Conservation (phyloP, 2,888 invertebrate genomes). For the Exocentrus adspersus region DNA sequence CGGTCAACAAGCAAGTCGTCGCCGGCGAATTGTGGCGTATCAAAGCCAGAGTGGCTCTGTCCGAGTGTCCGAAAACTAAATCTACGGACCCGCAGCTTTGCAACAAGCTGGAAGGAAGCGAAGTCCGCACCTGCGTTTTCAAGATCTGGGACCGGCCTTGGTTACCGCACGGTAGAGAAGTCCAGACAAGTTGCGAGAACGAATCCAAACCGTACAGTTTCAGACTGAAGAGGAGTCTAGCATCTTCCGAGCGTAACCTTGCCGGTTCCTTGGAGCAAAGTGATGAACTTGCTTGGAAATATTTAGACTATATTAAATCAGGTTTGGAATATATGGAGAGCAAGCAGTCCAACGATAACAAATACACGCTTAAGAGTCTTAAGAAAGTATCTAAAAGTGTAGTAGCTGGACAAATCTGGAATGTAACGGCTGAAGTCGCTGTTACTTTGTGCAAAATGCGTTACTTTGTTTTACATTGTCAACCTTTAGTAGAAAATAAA, state of each 20-base stretch:
- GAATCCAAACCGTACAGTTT: conserved; percentile 38
- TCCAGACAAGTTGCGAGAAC: conserved; percentile 60
- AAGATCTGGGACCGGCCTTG: conserved; percentile 71
- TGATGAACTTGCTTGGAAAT: background rate
- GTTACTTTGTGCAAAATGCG: conserved; percentile 66
- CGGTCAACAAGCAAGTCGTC: conserved; percentile 57
- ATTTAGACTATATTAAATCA: conserved; percentile 1
- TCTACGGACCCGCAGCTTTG: conserved; percentile 30
- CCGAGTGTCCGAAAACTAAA: conserved; percentile 64
- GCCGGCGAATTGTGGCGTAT: conserved; percentile 69
- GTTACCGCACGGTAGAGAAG: conserved; percentile 64
- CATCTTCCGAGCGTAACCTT: background rate
- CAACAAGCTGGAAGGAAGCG: conserved; percentile 41
- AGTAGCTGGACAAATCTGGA: conserved; percentile 68
- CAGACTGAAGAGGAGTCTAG: conserved; percentile 21
- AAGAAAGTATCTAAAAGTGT: conserved; percentile 64
- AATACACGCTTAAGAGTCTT: conserved; percentile 46
- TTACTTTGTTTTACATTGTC: conserved; percentile 42
- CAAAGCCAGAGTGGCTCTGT: conserved; percentile 68
- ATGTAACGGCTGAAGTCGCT: conserved; percentile 70
- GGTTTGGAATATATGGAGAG: conserved; percentile 12
- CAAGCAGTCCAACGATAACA: conserved; percentile 5
- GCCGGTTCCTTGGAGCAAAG: background rate
- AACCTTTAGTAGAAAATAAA: conserved; percentile 55
- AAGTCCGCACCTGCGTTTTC: conserved; percentile 62